These are phyloP conservation scores for Noctuana brunneofusca DNA, from an alignment of 2,888 invertebrate species.

Conservation along the genomic window DNA sequence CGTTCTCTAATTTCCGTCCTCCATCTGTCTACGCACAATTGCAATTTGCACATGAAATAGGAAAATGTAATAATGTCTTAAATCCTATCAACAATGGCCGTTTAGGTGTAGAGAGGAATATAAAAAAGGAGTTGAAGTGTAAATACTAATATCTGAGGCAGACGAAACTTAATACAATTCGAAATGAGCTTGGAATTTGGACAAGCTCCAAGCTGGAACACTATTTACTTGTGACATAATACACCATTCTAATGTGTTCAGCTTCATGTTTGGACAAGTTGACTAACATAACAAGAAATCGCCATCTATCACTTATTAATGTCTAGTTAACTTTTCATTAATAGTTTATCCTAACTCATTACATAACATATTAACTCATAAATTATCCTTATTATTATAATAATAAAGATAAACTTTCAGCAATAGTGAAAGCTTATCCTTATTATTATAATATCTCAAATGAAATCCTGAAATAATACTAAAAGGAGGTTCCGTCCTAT, in stretches of 20 bases:
- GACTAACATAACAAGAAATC: neutral
- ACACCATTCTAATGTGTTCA: neutral
- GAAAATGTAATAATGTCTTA: neutral
- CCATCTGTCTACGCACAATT: neutral
- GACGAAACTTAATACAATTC: slow-evolving; percentile 11
- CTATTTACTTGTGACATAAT: slow-evolving; percentile 10
- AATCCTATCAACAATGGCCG: neutral
- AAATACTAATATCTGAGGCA: slow-evolving; percentile 12
- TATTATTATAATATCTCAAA: too few species aligned
- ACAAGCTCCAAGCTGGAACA: slow-evolving; percentile 14
- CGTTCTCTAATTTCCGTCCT: neutral
- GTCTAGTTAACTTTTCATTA: too few species aligned
- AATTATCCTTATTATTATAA: too few species aligned
- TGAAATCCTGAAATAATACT: too few species aligned
- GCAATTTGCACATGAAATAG: neutral
- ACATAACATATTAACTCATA: too few species aligned
- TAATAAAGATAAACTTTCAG: too few species aligned
- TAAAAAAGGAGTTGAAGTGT: slow-evolving; percentile 15
- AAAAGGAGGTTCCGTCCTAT: too few species aligned
- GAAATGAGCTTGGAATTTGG: slow-evolving; percentile 6
- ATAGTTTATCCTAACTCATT: too few species aligned
- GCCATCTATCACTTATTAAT: too few species aligned
- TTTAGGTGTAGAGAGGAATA: slow-evolving; percentile 10
- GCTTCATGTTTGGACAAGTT: slow-evolving; percentile 1
- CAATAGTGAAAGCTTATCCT: too few species aligned